Conservation (phyloP, 2,888 invertebrate species). For the Cactoblastis cactorum region DNA sequence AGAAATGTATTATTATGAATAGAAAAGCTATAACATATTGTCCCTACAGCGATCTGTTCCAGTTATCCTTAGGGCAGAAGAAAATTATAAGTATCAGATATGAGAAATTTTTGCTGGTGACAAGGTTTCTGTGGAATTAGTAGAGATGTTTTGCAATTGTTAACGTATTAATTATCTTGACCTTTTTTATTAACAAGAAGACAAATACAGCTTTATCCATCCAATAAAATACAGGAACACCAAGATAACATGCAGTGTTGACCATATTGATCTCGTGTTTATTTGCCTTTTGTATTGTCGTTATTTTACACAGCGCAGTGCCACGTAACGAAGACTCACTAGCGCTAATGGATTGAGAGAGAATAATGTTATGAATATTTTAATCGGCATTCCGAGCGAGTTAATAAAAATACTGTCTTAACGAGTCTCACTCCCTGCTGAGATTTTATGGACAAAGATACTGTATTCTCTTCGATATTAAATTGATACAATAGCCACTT, state of each 20-base stretch:
- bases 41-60: no score
- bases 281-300: neutral
- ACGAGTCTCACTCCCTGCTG: conserved; percentile 68
- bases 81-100: no score
- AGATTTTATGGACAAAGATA: conserved; percentile 68
- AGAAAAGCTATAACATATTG: no score
- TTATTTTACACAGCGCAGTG: conserved; percentile 16
- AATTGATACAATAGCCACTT: conserved; percentile 30
- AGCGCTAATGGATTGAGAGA: conserved; percentile 56
- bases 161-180: no score
- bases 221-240: no score
- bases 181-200: no score
- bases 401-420: conserved; percentile 73
- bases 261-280: neutral
- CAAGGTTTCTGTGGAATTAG: no score
- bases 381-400: conserved; percentile 67
- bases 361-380: conserved; percentile 67
- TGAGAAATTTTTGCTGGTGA: no score
- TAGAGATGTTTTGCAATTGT: no score
- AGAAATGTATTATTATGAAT: no score
- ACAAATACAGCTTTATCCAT: no score
- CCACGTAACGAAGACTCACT: conserved; percentile 30
- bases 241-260: neutral
- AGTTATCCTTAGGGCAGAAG: no score
- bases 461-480: conserved; percentile 45